Conservation (phyloP, 2,888 invertebrate genomes). For the Clostera curtula region DNA sequence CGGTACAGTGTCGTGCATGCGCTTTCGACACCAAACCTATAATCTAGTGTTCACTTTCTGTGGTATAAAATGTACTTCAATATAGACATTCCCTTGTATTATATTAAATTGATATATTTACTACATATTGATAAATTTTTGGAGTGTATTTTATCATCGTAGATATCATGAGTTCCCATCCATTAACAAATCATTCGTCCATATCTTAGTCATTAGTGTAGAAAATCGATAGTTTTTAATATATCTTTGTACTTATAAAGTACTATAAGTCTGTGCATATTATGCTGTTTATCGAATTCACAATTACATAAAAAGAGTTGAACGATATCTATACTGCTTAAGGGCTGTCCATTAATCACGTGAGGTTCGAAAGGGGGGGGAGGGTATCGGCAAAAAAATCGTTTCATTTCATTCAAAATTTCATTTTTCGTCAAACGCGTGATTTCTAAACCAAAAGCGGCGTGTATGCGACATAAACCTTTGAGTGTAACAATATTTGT, state of each 20-base stretch:
- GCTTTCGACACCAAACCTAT: conserved; percentile 11
- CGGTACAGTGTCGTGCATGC: conserved; percentile 9
- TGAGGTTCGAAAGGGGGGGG: no score
- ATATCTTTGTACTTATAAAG: conserved; percentile 57
- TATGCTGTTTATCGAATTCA: no score
- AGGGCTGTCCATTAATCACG: no score
- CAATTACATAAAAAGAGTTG: no score
- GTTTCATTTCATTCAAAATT: no score
- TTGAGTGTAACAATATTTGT: no score
- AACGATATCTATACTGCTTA: no score
- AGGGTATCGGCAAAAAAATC: no score
- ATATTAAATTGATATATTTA: conserved; percentile 24
- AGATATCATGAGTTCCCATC: conserved; percentile 42
- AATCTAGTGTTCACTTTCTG: conserved; percentile 49
- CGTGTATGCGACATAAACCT: no score
- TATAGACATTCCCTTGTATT: conserved; percentile 37
- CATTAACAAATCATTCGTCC: conserved; percentile 65
- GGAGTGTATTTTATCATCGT: conserved; percentile 30
- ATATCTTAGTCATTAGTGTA: conserved; percentile 69
- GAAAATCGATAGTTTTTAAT: conserved; percentile 33
- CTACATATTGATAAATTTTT: conserved; percentile 29
- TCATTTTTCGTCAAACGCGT: no score
- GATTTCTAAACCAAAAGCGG: no score
- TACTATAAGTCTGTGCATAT: conserved; percentile 50
- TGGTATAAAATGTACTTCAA: conserved; percentile 37